Base-by-base conservation (phyloP, 1,140 invertebrate genomes). In the Drosophila guanche region DNA sequence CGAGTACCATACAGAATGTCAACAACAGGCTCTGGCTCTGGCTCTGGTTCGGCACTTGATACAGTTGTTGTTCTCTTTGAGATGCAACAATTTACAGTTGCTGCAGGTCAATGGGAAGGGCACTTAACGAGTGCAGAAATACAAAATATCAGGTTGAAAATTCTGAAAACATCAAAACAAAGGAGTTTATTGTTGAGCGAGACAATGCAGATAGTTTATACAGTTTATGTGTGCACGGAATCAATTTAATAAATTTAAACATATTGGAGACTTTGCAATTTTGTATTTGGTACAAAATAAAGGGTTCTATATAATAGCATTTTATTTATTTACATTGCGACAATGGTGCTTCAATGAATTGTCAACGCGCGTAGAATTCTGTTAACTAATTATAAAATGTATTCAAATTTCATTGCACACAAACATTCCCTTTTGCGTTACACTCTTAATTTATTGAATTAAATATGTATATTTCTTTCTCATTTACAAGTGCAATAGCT, bases 31-130 rank as follows among this genome's bases (percentile, higher is more conserved):
- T 4, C 33, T 10, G 33, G 29, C 29, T 10, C 3, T 33, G 8
- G 29, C 29, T 33, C 61, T 61, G 16, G 25, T 12, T 23, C 43
- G 14, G 45, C 29, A 63, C 33, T 62, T 48, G 33, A 52, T 22
- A n/a, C 14, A 16, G 16, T 48, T 23, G 29, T 48, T 65, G 25
- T 65, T 62, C 29, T 33, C 33, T 29, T 50, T 41, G 23, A 65
- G 29, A 14, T 63, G 42, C 58, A 50, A 63, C 23, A 33, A 29
- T 50, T 41, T 50, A 12, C 12, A 48, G 23, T 65, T 16, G 61
- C 57, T 62, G 22, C 29, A 48, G 57, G 57, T 40, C 61, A 40
- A 37, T 62, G 43, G 14, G 22, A 25, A 16, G 27, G 20, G 45
- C n/a, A 55, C 23, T 55, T 37, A 37, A 37, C 33, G 33, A 37